Percentiles rank a stretch among this genome's conserved stretches.
Evolutionary conservation across 2,113 vertebrate genomes (phyloP).

Genomic region (Ursus arctos): DNA sequence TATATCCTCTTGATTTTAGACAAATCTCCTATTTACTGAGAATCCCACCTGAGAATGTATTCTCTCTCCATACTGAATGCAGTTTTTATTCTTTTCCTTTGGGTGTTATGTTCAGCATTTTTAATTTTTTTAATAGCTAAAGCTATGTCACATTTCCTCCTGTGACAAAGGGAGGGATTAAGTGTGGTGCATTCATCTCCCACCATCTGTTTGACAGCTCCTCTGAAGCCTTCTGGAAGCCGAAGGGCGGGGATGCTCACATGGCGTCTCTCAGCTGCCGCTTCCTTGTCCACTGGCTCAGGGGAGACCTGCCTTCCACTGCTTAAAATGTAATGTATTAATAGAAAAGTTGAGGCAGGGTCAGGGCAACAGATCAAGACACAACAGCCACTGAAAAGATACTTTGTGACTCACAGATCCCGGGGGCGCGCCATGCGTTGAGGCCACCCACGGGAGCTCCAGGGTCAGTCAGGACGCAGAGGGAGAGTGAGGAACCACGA

Average conservation of each 20-base stretch:
- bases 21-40: background rate
- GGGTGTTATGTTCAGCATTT: constrained; percentile 38
- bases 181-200: background rate
- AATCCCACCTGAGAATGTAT: background rate
- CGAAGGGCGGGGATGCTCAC: background rate
- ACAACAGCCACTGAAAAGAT: background rate
- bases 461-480: background rate
- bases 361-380: background rate
- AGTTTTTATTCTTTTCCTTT: background rate
- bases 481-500: rapidly evolving
- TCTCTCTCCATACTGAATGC: background rate
- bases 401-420: background rate
- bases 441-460: background rate
- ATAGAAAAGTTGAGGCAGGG: background rate
- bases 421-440: rapidly evolving
- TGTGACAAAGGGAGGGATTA: background rate
- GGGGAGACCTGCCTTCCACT: too few relatives aligned
- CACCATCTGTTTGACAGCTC: background rate
- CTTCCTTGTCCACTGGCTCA: background rate
- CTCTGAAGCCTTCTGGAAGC: background rate
- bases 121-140: background rate
- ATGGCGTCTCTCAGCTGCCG: rapidly evolving
- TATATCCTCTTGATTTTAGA: background rate
- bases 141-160: background rate
- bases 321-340: background rate